Base-by-base conservation (phyloP, 1,140 invertebrate genomes). In the Asobara japonica region DNA sequence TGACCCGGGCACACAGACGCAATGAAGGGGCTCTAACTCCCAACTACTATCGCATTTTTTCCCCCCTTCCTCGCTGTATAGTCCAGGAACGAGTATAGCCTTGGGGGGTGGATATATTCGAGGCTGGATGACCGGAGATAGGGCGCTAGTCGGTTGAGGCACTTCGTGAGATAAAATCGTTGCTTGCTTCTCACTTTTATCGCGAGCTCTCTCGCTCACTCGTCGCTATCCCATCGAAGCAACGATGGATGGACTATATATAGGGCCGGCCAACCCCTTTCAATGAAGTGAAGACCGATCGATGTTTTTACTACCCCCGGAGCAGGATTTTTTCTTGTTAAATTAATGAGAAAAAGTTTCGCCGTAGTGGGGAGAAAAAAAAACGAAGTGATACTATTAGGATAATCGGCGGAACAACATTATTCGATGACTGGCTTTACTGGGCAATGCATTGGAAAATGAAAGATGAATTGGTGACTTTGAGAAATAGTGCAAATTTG, bases 121-220 rank as follows among this genome's bases (percentile, higher is more conserved):
- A 68, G 4, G 66, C 36, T 73, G 30, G 51, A 62, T 67, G 65
- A 48, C 56, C 48, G 10, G 48, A 73, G 72, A 73, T 73, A 73
- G 45, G 48, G 38, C 60, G 1, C 51, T 56, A 62, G 16, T 29
- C 11, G 36, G 48, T 68, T 45, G 72, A 36, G 56, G 65, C 33
- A 65, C 65, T 48, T 30, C 31, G 61, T 48, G 30, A 73, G 72
- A 73, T 73, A 73, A 69, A 68, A 73, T 73, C 72, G 51, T n/a
- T 38, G 45, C 27, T 31, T 56, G 51, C 51, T 27, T 56, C 51
- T 56, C 18, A 22, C 51, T 56, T 56, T 56, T 5, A 36, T 56
- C 20, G 11, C 51, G 11, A 8, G 18, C 18, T 25, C 20, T 27
- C 51, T 56, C 51, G 3, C 51, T 56, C 7, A 8, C 51, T 11